Percentiles rank a stretch among this genome's conserved stretches.
Evolutionary conservation across 2,888 invertebrate species (phyloP).

Genomic region (Netelia inedita): DNA sequence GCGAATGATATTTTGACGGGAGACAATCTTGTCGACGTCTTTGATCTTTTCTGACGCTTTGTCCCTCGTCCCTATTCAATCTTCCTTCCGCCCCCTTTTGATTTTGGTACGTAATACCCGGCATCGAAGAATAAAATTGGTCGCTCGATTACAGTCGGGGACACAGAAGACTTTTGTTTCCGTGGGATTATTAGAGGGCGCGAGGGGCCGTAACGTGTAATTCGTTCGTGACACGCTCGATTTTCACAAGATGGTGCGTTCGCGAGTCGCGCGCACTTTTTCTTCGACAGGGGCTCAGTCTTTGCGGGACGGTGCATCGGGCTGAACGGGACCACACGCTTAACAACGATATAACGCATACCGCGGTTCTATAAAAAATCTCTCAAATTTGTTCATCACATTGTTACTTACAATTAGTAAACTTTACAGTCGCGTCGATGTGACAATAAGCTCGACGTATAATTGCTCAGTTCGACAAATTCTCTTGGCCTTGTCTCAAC

Average conservation of each 20-base stretch:
- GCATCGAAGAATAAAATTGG: not conserved
- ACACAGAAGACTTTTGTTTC: conserved; percentile 4
- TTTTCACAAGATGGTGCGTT: not conserved
- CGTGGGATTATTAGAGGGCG: conserved; percentile 41
- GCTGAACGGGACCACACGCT: not conserved
- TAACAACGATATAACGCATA: not conserved
- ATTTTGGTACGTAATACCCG: conserved; percentile 8
- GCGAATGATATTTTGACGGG: not conserved
- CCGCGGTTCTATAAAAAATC: not conserved
- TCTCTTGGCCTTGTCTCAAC: conserved; percentile 61
- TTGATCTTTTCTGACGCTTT: conserved; percentile 8
- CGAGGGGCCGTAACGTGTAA: conserved; percentile 11
- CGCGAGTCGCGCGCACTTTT: not conserved
- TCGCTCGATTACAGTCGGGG: not conserved
- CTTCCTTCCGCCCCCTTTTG: not conserved
- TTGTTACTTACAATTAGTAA: no score
- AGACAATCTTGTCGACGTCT: not conserved
- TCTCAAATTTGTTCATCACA: no score
- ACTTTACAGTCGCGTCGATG: no score
- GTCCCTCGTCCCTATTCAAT: not conserved
- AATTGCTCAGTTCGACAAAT: not conserved
- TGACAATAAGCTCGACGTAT: no score
- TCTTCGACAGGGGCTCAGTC: not conserved
- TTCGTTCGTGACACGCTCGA: conserved; percentile 6
- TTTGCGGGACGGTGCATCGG: not conserved